A percentile compares a stretch with the other conserved stretches of the same genome.
These are phyloP conservation scores for Rhabdomys dilectus DNA, from an alignment of 2,113 vertebrate species.

Conservation along the genomic window DNA sequence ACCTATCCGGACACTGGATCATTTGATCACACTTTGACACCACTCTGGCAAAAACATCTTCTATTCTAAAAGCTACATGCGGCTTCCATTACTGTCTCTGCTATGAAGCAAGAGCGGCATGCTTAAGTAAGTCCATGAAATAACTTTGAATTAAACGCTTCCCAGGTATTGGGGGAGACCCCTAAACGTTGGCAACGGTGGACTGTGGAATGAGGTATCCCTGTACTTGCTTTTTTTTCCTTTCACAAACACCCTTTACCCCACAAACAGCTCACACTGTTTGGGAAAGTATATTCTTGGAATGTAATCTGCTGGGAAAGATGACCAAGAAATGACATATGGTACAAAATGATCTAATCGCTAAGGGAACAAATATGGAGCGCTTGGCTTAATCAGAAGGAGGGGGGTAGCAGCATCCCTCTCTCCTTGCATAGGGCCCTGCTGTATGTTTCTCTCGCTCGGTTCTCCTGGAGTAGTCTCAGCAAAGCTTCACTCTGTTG, in stretches of 20 bases:
- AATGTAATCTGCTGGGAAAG: constrained; percentile 42
- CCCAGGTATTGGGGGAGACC: constrained; percentile 34
- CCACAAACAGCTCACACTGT: neutral
- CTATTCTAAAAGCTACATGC: constrained; percentile 18
- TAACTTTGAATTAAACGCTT: constrained; percentile 55
- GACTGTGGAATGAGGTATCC: neutral
- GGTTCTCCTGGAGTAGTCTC: constrained; percentile 45
- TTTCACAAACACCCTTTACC: constrained; percentile 12
- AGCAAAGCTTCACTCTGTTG: constrained; percentile 22
- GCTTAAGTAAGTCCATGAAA: constrained; percentile 1
- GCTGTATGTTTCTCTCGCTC: constrained; percentile 50
- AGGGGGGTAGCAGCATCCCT: neutral
- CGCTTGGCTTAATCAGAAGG: constrained; percentile 12
- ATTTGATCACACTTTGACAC: constrained; percentile 55
- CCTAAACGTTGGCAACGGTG: neutral
- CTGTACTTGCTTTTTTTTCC: neutral
- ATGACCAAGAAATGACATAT: constrained; percentile 56
- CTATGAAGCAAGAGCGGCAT: neutral
- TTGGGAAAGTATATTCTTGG: constrained; percentile 14
- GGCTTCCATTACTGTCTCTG: constrained; percentile 49
- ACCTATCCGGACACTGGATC: neutral
- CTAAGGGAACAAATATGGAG: constrained; percentile 8
- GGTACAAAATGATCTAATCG: constrained; percentile 51
- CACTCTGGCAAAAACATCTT: constrained; percentile 53
- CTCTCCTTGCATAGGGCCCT: neutral